A percentile compares a stretch with the other conserved stretches of the same genome.
Evolutionary conservation across 2,113 vertebrate species (phyloP).

Genomic region (Limnothrissa miodon): DNA sequence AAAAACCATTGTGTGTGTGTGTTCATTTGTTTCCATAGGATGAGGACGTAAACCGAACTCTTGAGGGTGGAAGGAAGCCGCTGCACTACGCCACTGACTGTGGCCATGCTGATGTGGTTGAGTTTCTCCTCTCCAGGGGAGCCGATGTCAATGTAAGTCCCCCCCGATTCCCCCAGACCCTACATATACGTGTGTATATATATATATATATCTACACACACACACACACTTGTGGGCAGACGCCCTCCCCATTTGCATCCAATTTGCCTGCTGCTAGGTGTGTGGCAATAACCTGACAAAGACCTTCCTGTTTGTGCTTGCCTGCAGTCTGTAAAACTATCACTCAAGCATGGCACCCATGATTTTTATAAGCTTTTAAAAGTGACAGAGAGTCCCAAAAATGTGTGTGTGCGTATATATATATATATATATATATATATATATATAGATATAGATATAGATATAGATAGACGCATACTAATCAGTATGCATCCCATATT

Average conservation of each 20-base stretch:
- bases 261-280: background rate
- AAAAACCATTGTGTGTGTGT: conserved; percentile 18
- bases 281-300: conserved; percentile 4
- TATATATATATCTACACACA: no score
- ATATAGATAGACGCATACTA: no score
- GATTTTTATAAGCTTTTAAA: background rate
- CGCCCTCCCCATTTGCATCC: background rate
- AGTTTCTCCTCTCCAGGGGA: conserved; percentile 89
- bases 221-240: background rate
- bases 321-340: background rate
- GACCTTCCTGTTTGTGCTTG: background rate
- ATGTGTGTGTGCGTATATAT: no score
- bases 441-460: no score
- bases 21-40: conserved; percentile 65
- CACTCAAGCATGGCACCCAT: background rate
- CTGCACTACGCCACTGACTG: conserved; percentile 92
- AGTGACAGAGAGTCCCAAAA: background rate
- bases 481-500: no score
- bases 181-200: background rate
- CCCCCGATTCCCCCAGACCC: background rate
- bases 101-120: conserved; percentile 84
- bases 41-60: conserved; percentile 87
- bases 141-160: conserved; percentile 90
- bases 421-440: no score
- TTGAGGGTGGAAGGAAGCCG: conserved; percentile 88